Conservation (phyloP, 2,797 vertebrate genomes). For the Alosa sapidissima region DNA sequence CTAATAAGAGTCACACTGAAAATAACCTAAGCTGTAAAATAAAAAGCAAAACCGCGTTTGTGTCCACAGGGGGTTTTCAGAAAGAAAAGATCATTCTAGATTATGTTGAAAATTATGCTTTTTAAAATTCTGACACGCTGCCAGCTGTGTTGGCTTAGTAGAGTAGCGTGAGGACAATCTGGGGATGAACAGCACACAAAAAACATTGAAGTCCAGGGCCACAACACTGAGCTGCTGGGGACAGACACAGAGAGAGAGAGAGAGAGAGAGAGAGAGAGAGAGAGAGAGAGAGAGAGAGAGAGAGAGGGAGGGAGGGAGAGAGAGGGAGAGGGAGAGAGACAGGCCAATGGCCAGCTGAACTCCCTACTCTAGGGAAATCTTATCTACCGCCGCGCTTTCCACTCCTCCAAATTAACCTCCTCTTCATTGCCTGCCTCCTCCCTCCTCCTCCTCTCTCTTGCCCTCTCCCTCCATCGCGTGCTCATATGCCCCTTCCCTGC, state of each 20-base stretch:
- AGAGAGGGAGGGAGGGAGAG: background rate
- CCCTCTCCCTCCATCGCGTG: background rate
- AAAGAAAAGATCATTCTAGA: background rate
- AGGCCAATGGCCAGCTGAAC: conserved; percentile 50
- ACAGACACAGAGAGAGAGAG: background rate
- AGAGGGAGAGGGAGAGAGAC: background rate
- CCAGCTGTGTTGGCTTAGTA: background rate
- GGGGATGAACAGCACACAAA: background rate
- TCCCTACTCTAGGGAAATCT: conserved; percentile 56
- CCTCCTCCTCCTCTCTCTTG: background rate
- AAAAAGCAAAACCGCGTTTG: background rate
- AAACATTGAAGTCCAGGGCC: background rate
- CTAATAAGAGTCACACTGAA: background rate
- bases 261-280: background rate
- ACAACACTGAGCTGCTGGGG: conserved; percentile 27
- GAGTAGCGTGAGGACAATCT: background rate
- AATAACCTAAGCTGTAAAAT: background rate
- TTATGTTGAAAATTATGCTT: background rate
- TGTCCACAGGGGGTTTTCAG: background rate
- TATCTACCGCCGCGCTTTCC: conserved; percentile 46
- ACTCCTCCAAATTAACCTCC: conserved; percentile 38
- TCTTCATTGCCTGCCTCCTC: conserved; percentile 20
- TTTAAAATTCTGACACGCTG: background rate
- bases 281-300: background rate
- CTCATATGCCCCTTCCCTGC: conserved; percentile 34